phyloP scores from a whole-genome alignment of 92 coral and sea anemone genomes.

The Parazoanthus darwini region DNA sequence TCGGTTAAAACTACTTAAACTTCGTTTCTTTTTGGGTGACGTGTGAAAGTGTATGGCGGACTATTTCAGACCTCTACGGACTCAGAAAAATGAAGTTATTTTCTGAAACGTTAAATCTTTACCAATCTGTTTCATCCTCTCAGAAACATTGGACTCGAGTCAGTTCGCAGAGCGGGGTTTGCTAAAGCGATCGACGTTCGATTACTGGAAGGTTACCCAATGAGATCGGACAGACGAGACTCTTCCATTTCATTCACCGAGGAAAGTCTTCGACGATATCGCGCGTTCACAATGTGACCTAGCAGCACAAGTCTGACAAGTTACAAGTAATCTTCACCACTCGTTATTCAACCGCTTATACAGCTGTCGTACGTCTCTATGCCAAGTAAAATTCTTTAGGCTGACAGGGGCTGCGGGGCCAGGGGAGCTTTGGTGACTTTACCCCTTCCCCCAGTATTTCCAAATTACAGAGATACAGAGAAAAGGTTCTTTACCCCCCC shows the following conservation, averaged over 20 bases:
- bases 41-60: no score
- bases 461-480: no score
- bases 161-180: conserved; percentile 83
- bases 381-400: neutral
- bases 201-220: conserved; percentile 79
- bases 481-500: no score
- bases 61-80: no score
- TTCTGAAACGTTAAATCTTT: neutral
- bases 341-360: neutral
- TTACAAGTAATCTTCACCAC: neutral
- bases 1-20: no score
- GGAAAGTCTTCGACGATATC: conserved; percentile 34
- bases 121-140: conserved; percentile 1
- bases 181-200: conserved; percentile 84
- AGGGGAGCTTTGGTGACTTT: no score
- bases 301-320: neutral
- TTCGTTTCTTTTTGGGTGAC: no score
- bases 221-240: conserved; percentile 35
- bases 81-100: neutral
- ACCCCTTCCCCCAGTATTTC: no score
- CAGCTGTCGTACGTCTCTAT: neutral
- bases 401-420: no score
- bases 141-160: conserved; percentile 92
- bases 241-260: conserved; percentile 29
- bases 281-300: conserved; percentile 49